Base-by-base conservation (phyloP, 2,113 vertebrate species). In the Candoia aspera region DNA sequence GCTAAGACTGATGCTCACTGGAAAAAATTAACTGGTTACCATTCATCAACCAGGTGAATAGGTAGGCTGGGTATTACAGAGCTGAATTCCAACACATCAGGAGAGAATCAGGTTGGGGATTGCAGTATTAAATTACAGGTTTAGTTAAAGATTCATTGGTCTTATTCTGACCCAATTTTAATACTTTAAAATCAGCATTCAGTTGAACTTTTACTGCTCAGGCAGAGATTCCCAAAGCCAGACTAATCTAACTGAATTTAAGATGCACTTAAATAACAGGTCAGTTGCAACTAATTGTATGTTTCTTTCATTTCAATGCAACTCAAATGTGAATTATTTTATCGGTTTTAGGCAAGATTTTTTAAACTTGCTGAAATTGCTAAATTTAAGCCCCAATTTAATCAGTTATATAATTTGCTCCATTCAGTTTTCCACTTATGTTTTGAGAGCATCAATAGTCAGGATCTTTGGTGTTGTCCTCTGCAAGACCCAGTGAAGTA, bases 1-100 rank as follows among this genome's bases (percentile, higher is more conserved):
- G 84, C 0, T 33, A 6, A 79, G 29, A 19, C 42, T 84, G 9
- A 46, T 46, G 33, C 0, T 19, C 37, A 57, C 4, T 33, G 12
- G 0, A 0, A 29, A 37, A 5, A 55, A 2, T 86, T 21, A 4
- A 1, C 33, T 91, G 0, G 17, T 79, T 90, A 42, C 19, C 37
- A 89, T 37, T 53, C 58, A 85, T 85, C 21, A 49, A 29, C 5
- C 17, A 3, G 49, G 49, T 49, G 49, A 49, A 49, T 79, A 79
- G 73, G 19, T 42, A 42, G 33, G 17, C 33, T 42, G 33, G 21
- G 33, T 79, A 42, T 79, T 79, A 79, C 17, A 79, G 19, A 79
- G 21, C 73, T 73, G 64, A 33, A 13, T 33, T 13, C 13, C 64
- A 5, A 73, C 13, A 79, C 19, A 37, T 79, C 33, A 21, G 73